Evolutionary conservation across 2,113 vertebrate genomes (phyloP), one percentile per base, ranked within the genome.

Genomic region (Nothoprocta pentlandii): DNA sequence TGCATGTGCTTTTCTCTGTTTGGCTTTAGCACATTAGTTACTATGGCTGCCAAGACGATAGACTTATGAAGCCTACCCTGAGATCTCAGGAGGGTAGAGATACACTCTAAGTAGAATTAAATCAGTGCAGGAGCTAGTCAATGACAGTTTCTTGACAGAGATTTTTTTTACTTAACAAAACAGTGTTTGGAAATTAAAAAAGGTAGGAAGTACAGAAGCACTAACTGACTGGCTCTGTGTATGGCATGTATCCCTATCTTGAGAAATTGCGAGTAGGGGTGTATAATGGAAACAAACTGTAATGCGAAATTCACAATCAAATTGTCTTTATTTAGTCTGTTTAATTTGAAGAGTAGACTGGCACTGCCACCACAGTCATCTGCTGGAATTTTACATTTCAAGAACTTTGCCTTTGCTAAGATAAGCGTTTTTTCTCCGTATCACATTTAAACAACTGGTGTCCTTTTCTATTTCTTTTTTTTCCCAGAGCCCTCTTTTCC

Each of bases 311-410:
- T 73, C 84, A 67, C 66, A 69, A 75, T 88, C 49, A 85, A 90
- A 85, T 20, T 58, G 46, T 44, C 58, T 58, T 80, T 79, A 66
- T 94, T 95, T 66, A 77, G 73, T 88, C 83, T 97, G 80, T 89
- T 78, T 93, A 87, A 82, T 76, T 44, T 68, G 9, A 71, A 70
- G 41, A 70, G 36, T 22, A 79, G 53, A 81, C 66, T 92, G 91
- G 75, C 67, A 56, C 26, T 21, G 16, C 89, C 2, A 67, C 41
- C 14, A 32, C 58, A 85, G 77, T 67, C 25, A 14, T 70, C 87
- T 88, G 36, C 13, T 20, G 23, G 94, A 95, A 95, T 25, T 26
- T 73, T 74, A 77, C 59, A 69, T 78, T 85, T 69, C 67, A 56
- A 42, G 77, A 36, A 22, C n/a, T 78, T 68, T 15, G 19, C 25